Conservation (phyloP, 1,140 invertebrate species). For the Ladona fulva region DNA sequence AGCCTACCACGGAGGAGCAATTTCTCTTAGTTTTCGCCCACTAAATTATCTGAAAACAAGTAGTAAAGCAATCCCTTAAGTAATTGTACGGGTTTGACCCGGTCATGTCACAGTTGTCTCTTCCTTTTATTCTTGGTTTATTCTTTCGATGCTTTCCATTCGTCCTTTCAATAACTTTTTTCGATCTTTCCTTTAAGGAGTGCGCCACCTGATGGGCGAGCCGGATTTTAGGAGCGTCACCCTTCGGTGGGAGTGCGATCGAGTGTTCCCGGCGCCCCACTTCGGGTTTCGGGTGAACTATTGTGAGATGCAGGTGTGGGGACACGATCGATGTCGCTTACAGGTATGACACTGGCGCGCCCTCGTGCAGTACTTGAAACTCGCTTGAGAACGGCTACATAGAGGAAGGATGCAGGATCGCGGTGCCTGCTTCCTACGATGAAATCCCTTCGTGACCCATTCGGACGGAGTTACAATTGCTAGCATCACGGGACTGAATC, state of each 20-base stretch:
- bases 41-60: too few relatives aligned
- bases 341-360: conserved; percentile 39
- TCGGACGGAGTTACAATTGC: background rate
- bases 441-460: background rate
- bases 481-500: too few relatives aligned
- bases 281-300: conserved; percentile 53
- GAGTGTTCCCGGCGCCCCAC: conserved; percentile 26
- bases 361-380: background rate
- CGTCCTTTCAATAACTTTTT: too few relatives aligned
- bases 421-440: background rate
- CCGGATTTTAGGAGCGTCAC: conserved; percentile 60
- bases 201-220: conserved; percentile 37
- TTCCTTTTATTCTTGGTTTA: too few relatives aligned
- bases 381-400: background rate
- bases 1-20: too few relatives aligned
- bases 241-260: conserved; percentile 52
- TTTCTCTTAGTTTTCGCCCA: too few relatives aligned
- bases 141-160: too few relatives aligned
- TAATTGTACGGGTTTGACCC: too few relatives aligned
- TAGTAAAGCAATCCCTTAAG: too few relatives aligned
- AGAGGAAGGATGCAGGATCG: background rate
- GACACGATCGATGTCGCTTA: conserved; percentile 57
- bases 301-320: conserved; percentile 65
- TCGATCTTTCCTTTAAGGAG: background rate
- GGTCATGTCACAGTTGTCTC: too few relatives aligned